These are phyloP conservation scores for Scaptomyza flava DNA, from an alignment of 2,888 invertebrate genomes.

Conservation along the genomic window DNA sequence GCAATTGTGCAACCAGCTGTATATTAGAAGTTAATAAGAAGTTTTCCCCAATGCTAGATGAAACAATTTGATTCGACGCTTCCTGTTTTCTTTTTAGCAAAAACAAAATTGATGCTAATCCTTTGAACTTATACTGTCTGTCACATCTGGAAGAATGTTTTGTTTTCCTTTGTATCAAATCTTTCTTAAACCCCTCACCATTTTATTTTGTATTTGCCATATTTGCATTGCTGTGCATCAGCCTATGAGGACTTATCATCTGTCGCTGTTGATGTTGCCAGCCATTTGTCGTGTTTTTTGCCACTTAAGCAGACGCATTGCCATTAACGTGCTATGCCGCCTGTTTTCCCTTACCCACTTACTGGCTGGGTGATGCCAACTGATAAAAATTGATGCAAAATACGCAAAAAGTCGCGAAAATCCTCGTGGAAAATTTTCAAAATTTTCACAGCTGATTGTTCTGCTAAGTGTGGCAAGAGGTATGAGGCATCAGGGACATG, in stretches of 20 bases:
- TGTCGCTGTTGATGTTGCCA: conserved; percentile 34
- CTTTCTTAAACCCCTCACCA: too few relatives aligned
- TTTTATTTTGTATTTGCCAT: too few relatives aligned
- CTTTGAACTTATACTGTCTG: conserved; percentile 6
- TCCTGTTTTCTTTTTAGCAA: neutral
- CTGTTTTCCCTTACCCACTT: conserved; percentile 30
- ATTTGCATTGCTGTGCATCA: conserved; percentile 8
- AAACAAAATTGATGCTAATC: conserved; percentile 7
- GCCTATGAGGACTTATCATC: conserved; percentile 51
- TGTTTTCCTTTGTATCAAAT: too few relatives aligned
- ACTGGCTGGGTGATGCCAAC: conserved; percentile 54
- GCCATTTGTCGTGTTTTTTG: conserved; percentile 62
- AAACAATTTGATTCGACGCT: neutral
- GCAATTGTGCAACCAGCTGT: conserved; percentile 8
- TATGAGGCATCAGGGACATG: conserved; percentile 4
- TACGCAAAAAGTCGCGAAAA: conserved; percentile 83
- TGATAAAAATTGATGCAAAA: conserved; percentile 81
- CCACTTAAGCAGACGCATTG: conserved; percentile 71
- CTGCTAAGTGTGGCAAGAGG: conserved; percentile 62
- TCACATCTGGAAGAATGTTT: too few relatives aligned
- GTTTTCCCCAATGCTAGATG: neutral
- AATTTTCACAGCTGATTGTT: conserved; percentile 85
- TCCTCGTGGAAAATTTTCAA: conserved; percentile 85
- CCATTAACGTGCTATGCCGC: conserved; percentile 56
- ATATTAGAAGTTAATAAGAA: conserved; percentile 5